Evolutionary conservation across 53 echinoderm and acorn worm species (phyloP), one percentile per base, ranked within the genome.

Genomic region (Echinarachnius parma): DNA sequence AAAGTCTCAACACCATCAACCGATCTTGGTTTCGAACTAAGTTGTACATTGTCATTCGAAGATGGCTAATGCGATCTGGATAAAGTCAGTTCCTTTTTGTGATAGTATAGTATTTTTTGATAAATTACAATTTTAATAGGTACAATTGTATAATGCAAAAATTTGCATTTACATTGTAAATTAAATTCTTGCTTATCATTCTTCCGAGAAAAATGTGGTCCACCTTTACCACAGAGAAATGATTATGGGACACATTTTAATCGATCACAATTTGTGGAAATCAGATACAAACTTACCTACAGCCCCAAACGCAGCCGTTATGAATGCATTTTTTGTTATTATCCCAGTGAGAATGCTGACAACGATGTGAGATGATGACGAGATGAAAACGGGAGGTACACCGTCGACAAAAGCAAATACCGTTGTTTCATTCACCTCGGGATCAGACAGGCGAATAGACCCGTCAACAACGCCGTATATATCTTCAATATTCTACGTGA

Each of bases 331-430:
- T 2, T 19, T 28, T 1, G 48, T 47, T 3, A 66, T 3, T 0
- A 66, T 15, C 16, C 66, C 66, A 4, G 66, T 31, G 3, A 18
- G 2, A 15, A 66, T 66, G 16, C 48, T 29, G 8, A 66, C 2
- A 28, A 16, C 19, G 29, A 66, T 28, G 2, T 47, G 66, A 18
- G 66, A 66, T 18, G 66, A 66, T n/a, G 48, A 9, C n/a, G 66
- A 46, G 8, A 66, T 31, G 4, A 48, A 28, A 48, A 66, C 48
- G 16, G 66, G 66, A 30, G 66, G 66, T 27, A 47, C 48, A 13
- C 27, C 46, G 28, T 45, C 32, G 31, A 46, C 7, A 3, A 64
- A 18, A 29, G 28, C 46, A 28, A 46, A 64, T 21, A 28, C 14
- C 11, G 36, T 14, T 2, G n/a, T 19, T 25, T 4, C 14, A 10